These are phyloP conservation scores for Sarcophaga subvicina DNA, from an alignment of 2,888 invertebrate genomes.

Conservation along the genomic window DNA sequence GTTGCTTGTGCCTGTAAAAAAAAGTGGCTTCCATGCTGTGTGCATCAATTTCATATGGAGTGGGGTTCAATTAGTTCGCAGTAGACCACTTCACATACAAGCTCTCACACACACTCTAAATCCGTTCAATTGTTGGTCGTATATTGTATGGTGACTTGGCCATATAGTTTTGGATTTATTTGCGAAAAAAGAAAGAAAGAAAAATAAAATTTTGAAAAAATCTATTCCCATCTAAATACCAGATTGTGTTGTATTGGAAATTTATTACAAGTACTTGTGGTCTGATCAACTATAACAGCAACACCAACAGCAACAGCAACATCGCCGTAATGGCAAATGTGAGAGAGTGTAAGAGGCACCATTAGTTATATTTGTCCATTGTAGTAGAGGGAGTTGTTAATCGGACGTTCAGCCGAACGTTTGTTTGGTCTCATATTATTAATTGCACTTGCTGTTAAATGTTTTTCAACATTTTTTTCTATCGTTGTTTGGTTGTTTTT, in stretches of 20 bases:
- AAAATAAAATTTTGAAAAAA: neutral
- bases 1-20: neutral
- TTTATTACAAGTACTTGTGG: conserved; percentile 62
- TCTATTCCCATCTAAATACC: conserved; percentile 48
- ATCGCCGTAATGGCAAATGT: too few relatives aligned
- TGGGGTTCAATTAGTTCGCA: conserved; percentile 63
- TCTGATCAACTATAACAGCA: conserved; percentile 30
- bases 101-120: conserved; percentile 6
- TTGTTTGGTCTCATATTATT: conserved; percentile 58
- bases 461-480: conserved; percentile 50
- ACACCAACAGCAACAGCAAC: neutral
- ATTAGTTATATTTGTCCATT: conserved; percentile 46
- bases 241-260: conserved; percentile 64
- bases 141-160: conserved; percentile 48
- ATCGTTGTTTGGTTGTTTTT: conserved; percentile 3
- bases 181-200: conserved; percentile 24
- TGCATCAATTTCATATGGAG: conserved; percentile 40
- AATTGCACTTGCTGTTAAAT: conserved; percentile 67
- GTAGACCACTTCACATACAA: conserved; percentile 17
- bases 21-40: conserved; percentile 48
- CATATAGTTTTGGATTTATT: conserved; percentile 59
- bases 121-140: conserved; percentile 19
- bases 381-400: conserved; percentile 46
- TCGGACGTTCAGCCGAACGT: neutral
- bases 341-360: conserved; percentile 38